A percentile compares a stretch with the other conserved stretches of the same genome.
Conservation (phyloP, 2,888 invertebrate species). For the Pristionchus japonicus region DNA sequence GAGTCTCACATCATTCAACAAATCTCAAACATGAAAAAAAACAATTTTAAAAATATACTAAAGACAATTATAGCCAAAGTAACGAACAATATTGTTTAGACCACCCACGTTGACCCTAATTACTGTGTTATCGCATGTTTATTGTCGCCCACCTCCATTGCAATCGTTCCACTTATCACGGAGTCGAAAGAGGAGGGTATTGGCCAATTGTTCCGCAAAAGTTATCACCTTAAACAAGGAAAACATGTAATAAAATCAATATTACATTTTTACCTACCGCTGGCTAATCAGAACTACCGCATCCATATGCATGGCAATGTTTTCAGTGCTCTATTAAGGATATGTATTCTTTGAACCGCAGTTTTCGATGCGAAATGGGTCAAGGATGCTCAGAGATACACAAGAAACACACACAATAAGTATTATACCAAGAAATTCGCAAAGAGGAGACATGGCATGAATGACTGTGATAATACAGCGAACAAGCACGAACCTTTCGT, state of each 20-base stretch:
- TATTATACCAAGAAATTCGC: neutral
- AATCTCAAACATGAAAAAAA: too few relatives aligned
- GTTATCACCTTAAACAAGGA: constrained; percentile 53
- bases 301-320: neutral
- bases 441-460: neutral
- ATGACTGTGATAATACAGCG: too few relatives aligned
- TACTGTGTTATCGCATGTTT: too few relatives aligned
- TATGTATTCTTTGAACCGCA: neutral
- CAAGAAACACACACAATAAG: neutral
- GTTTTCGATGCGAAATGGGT: neutral
- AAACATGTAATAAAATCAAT: neutral
- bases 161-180: constrained; percentile 55
- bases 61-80: too few relatives aligned
- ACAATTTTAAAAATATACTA: too few relatives aligned
- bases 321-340: neutral
- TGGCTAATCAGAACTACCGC: neutral
- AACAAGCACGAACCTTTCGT: constrained; percentile 49
- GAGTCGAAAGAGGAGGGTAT: constrained; percentile 51
- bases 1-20: neutral
- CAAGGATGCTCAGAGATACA: neutral
- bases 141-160: constrained; percentile 48
- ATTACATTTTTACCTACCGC: neutral
- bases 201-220: constrained; percentile 56
- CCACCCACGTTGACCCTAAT: too few relatives aligned
- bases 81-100: too few relatives aligned